These are phyloP conservation scores for Pollicipes pollicipes DNA, from an alignment of 1,140 invertebrate genomes.

Conservation along the genomic window DNA sequence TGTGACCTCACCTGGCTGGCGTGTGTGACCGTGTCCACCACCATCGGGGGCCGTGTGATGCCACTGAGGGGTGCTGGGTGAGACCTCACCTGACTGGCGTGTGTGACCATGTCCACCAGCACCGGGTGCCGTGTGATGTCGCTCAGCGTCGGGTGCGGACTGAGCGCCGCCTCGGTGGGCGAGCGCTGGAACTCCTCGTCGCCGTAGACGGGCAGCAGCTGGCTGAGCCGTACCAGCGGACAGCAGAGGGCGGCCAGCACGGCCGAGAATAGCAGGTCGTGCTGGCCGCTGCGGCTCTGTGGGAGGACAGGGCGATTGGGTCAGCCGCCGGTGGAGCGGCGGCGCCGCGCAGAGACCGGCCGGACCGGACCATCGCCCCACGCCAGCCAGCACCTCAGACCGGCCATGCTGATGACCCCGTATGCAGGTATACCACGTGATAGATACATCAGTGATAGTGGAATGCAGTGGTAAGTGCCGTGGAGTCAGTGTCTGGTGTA, in stretches of 20 bases:
- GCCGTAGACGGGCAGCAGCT: neutral
- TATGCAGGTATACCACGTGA: no score
- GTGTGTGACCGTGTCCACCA: slow-evolving; percentile 42
- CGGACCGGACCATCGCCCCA: no score
- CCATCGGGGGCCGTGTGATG: slow-evolving; percentile 46
- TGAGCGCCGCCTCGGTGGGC: slow-evolving; percentile 61
- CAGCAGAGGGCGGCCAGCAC: neutral
- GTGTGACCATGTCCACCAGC: neutral
- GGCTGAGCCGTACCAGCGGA: neutral
- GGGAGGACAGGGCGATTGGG: no score
- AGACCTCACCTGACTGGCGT: slow-evolving; percentile 42
- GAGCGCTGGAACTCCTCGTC: slow-evolving; percentile 46
- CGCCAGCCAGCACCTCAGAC: no score
- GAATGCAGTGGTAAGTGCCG: no score
- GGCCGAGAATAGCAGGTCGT: neutral
- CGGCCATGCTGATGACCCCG: no score
- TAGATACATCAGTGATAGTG: no score
- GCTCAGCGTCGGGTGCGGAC: slow-evolving; percentile 48
- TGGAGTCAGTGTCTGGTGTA: no score
- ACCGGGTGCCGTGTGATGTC: neutral
- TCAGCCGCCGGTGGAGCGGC: no score
- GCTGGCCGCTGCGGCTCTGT: slow-evolving; percentile 6
- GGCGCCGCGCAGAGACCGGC: no score
- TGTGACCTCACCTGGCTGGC: slow-evolving; percentile 33
- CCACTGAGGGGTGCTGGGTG: no score